A percentile compares a stretch with the other conserved stretches of the same genome.
These are phyloP conservation scores for Baryphthengus martii DNA, from an alignment of 2,113 vertebrate genomes.

Conservation along the genomic window DNA sequence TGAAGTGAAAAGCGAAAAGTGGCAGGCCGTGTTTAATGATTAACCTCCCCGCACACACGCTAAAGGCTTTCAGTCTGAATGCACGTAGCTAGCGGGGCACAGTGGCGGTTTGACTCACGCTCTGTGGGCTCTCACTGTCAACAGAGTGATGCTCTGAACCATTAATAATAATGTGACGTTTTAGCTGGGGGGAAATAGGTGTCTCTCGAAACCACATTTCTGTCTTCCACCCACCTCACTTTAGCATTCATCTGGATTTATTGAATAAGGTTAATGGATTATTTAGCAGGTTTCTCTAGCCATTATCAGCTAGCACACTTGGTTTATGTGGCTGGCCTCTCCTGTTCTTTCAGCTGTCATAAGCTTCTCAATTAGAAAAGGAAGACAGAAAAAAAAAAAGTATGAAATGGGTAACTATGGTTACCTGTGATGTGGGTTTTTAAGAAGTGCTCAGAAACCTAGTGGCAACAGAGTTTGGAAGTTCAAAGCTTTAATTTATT, in stretches of 20 bases:
- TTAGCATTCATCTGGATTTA: constrained; percentile 1
- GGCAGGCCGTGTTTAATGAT: neutral
- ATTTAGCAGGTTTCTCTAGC: constrained; percentile 23
- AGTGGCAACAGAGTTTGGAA: constrained; percentile 35
- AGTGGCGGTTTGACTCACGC: neutral
- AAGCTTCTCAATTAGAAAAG: constrained; percentile 50
- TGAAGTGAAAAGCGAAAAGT: neutral
- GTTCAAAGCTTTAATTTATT: constrained; percentile 61
- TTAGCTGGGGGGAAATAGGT: neutral
- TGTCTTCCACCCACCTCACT: neutral
- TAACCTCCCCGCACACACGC: neutral
- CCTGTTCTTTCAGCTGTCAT: constrained; percentile 10
- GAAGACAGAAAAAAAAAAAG: neutral
- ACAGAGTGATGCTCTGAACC: neutral
- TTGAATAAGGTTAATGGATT: constrained; percentile 29
- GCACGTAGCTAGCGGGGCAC: neutral
- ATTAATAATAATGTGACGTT: neutral
- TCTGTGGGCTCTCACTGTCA: neutral
- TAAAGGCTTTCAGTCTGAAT: neutral
- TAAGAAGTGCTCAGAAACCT: constrained; percentile 31
- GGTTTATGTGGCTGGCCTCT: constrained; percentile 13
- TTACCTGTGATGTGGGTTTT: constrained; percentile 38
- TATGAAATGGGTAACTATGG: constrained; percentile 52
- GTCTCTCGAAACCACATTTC: neutral
- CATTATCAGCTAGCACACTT: neutral